Base-by-base conservation (phyloP, 2,113 vertebrate species). In the Dipodomys stephensi region DNA sequence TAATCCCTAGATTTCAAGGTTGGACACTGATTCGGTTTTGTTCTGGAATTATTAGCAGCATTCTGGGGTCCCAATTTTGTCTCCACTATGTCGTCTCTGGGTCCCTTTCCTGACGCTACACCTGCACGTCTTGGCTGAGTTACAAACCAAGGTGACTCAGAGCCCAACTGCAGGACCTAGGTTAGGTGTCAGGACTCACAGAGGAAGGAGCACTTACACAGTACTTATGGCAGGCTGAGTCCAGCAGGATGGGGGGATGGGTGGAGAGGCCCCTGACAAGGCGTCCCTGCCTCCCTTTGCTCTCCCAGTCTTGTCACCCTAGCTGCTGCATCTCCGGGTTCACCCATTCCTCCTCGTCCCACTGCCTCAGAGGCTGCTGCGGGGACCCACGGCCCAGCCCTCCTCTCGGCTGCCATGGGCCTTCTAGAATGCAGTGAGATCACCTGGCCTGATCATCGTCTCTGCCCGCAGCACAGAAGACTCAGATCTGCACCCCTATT, bases 381-480 rank as follows among this genome's bases (percentile, higher is more conserved):
- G 3, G 15, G 57, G 83, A 71, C 22, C n/a, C 68, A 18, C 15
- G 23, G 44, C 44, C 28, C 35, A 44, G 82, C 18, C 60, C 4
- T 92, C 72, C 35, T 35, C 35, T 35, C 35, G 35, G 35, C 35
- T 39, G 35, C 69, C 69, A 20, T 27, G 18, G 88, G 22, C 49
- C 69, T 71, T 82, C 57, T 76, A n/a, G 83, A 35, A 5, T 2
- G 4, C 39, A 32, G 6, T 13, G 25, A 44, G 39, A 25, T 10
- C 0, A 0, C 30, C 68, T 39, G 85, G 85, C 57, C 73, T n/a
- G 4, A 12, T 62, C 0, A 0, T 71, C 1, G 5, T 73, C 18
- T 69, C 68, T 30, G 77, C 7, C 72, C 76, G 39, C 27, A 0
- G 32, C 22, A 76, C 23, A 62, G 25, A 78, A 73, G 81, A 6